phyloP scores from a whole-genome alignment of 2,113 vertebrate genomes.

The Lepus europaeus region DNA sequence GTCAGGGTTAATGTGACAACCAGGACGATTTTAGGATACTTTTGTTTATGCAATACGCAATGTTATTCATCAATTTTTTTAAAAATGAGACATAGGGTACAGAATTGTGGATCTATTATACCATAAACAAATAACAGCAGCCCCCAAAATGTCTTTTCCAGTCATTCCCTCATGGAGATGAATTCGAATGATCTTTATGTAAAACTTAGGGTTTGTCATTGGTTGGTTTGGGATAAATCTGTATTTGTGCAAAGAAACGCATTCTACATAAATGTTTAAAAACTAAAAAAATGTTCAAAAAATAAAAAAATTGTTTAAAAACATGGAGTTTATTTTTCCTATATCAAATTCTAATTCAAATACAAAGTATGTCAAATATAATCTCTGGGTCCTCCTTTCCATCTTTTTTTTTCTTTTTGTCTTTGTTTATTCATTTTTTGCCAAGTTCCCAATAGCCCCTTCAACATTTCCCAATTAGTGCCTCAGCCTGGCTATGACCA shows the following conservation, averaged over 20 bases:
- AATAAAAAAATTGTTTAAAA: not conserved
- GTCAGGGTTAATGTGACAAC: not conserved
- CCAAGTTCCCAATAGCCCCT: not conserved
- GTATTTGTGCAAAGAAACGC: not conserved
- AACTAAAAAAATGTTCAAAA: no score
- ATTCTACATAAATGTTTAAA: not conserved
- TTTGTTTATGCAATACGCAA: not conserved
- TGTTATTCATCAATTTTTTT: not conserved
- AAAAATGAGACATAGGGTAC: not conserved
- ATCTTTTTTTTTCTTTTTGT: not conserved
- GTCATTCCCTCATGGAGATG: not conserved
- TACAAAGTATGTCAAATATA: not conserved
- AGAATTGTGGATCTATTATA: not conserved
- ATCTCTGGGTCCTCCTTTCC: not conserved
- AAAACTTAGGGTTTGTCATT: not conserved
- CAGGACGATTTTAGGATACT: not conserved
- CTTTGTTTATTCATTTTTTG: not conserved
- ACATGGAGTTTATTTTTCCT: not conserved
- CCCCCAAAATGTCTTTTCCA: not conserved
- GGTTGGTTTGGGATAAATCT: not conserved
- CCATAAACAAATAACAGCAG: not conserved
- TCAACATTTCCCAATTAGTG: not conserved
- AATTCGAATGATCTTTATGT: not conserved
- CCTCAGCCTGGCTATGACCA: not conserved
- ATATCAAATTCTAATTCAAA: not conserved